Evolutionary conservation across 2,113 vertebrate species (phyloP).

Genomic region (Pterophyllum scalare): DNA sequence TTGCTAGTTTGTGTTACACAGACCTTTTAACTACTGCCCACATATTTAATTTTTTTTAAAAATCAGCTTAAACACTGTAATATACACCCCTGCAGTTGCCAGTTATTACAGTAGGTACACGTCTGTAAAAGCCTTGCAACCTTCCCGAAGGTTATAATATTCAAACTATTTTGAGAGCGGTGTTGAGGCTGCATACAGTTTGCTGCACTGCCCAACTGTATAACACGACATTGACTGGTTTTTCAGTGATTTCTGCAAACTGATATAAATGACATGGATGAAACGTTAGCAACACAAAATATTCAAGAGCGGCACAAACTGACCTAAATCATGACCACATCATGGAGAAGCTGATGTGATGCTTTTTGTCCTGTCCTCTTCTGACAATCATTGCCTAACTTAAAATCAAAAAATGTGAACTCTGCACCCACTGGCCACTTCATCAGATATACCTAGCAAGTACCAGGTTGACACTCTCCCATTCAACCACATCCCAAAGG

Average conservation of each 20-base stretch:
- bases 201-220: not conserved
- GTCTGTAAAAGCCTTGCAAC: not conserved
- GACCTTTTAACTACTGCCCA: not conserved
- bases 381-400: no score
- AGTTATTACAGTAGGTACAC: not conserved
- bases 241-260: not conserved
- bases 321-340: not conserved
- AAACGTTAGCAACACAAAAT: not conserved
- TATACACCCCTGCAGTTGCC: not conserved
- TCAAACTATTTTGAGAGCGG: not conserved
- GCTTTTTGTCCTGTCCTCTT: not conserved
- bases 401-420: no score
- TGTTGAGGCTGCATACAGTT: not conserved
- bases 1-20: not conserved
- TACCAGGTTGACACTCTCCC: not conserved
- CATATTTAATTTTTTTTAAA: not conserved
- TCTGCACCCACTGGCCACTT: not conserved
- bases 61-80: not conserved
- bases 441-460: not conserved
- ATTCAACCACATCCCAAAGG: not conserved
- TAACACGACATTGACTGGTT: not conserved
- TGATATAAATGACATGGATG: not conserved
- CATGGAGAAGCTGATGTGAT: not conserved
- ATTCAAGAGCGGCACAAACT: not conserved
- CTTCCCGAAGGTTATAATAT: not conserved